These are phyloP conservation scores for Pseudois nayaur DNA, from an alignment of 2,113 vertebrate species.

Conservation along the genomic window DNA sequence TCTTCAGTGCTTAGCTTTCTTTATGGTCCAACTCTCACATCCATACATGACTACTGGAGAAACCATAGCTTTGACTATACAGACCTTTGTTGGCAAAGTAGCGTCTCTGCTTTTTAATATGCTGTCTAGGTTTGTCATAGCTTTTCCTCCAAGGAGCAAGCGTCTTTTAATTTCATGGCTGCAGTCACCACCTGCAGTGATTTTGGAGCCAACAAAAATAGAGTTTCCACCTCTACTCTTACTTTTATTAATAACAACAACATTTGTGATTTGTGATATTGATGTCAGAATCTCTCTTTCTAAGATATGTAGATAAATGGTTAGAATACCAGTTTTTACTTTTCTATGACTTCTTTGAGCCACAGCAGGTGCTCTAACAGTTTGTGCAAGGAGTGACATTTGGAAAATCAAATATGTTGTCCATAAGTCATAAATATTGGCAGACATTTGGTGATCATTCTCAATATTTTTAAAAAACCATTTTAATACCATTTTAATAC, in stretches of 20 bases:
- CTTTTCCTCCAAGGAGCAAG: too few species aligned
- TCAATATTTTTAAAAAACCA: background rate
- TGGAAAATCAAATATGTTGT: background rate
- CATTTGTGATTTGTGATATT: background rate
- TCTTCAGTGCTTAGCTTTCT: too few species aligned
- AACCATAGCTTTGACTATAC: too few species aligned
- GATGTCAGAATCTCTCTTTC: background rate
- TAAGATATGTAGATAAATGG: background rate
- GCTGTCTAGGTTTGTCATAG: too few species aligned
- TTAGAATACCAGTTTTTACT: background rate
- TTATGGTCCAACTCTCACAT: too few species aligned
- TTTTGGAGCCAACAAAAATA: too few species aligned
- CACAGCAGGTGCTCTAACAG: background rate
- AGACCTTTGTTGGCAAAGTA: too few species aligned
- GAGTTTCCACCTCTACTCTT: background rate
- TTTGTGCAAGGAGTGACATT: background rate
- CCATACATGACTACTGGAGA: too few species aligned
- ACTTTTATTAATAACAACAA: background rate
- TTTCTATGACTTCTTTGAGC: background rate
- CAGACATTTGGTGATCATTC: background rate
- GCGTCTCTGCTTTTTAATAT: too few species aligned
- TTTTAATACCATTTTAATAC: background rate
- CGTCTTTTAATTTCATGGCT: too few species aligned
- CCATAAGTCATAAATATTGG: background rate
- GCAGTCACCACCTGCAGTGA: too few species aligned